These are phyloP conservation scores for Trichogramma evanescens DNA, from an alignment of 2,888 invertebrate species.

Conservation along the genomic window DNA sequence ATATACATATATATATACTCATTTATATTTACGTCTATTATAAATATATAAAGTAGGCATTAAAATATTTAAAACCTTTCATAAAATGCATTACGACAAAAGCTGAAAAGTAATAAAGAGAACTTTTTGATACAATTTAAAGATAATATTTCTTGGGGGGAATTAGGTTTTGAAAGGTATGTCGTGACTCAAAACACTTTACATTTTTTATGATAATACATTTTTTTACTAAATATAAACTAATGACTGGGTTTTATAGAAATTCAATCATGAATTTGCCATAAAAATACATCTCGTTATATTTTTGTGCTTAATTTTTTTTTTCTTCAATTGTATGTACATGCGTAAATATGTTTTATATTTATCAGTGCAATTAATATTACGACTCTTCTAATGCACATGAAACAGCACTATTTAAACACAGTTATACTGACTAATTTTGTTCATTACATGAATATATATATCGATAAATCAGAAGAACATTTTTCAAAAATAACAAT, in stretches of 20 bases:
- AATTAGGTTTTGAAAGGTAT: background rate
- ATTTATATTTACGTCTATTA: no score
- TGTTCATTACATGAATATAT: no score
- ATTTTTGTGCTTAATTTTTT: constrained; percentile 5
- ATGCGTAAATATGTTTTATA: constrained; percentile 19
- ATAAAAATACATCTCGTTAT: constrained; percentile 12
- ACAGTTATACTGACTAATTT: no score
- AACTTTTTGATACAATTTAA: constrained; percentile 4
- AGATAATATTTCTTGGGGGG: background rate
- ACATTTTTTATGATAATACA: constrained; percentile 8
- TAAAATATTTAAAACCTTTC: constrained; percentile 11
- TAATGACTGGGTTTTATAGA: constrained; percentile 18
- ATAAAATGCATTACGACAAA: constrained; percentile 10
- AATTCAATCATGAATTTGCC: constrained; percentile 3
- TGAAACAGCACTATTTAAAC: no score
- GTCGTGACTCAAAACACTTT: background rate
- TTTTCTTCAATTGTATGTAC: constrained; percentile 6
- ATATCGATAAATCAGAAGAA: no score
- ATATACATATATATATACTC: no score
- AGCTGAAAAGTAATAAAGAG: constrained; percentile 17
- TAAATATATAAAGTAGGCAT: no score
- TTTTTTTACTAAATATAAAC: constrained; percentile 21
- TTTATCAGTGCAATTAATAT: constrained; percentile 6
- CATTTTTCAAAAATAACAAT: no score
- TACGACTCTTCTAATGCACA: no score